A percentile compares a stretch with the other conserved stretches of the same genome.
These are phyloP conservation scores for Dolichomitus sp. DNA, from an alignment of 2,888 invertebrate species.

Conservation along the genomic window DNA sequence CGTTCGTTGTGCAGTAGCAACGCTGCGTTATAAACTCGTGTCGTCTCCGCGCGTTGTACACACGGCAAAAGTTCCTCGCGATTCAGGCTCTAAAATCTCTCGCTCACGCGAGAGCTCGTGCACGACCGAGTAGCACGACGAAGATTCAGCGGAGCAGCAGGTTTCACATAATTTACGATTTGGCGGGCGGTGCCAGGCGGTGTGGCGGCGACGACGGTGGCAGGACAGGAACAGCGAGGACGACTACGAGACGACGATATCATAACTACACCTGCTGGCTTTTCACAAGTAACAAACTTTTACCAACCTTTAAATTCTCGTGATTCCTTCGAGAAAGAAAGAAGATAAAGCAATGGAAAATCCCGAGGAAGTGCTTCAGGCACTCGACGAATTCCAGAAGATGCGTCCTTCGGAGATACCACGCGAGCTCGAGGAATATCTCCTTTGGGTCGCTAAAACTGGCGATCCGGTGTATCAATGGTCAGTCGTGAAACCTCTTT, in stretches of 20 bases:
- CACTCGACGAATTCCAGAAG: conserved; percentile 94
- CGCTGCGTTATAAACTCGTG: conserved; percentile 10
- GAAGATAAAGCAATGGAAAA: conserved; percentile 90
- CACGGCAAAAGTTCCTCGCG: conserved; percentile 3
- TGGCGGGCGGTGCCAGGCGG: conserved; percentile 44
- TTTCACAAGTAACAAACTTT: neutral
- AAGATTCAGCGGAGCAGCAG: neutral
- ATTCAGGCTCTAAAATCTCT: neutral
- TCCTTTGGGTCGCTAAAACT: conserved; percentile 96
- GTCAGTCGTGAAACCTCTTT: conserved; percentile 94
- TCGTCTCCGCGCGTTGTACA: conserved; percentile 9
- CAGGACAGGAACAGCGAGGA: conserved; percentile 20
- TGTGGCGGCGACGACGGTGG: conserved; percentile 17
- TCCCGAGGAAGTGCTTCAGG: conserved; percentile 94
- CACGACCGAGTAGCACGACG: neutral
- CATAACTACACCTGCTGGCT: neutral
- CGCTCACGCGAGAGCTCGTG: conserved; percentile 10
- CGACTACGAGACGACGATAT: conserved; percentile 4
- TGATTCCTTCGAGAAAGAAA: neutral
- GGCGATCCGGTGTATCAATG: conserved; percentile 98
- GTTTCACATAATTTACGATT: conserved; percentile 32
- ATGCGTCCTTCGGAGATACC: conserved; percentile 94
- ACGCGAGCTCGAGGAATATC: conserved; percentile 95
- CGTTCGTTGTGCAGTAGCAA: conserved; percentile 30
- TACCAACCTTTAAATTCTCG: neutral